Conservation (phyloP, 2,888 invertebrate genomes). For the Dioctria rufipes region DNA sequence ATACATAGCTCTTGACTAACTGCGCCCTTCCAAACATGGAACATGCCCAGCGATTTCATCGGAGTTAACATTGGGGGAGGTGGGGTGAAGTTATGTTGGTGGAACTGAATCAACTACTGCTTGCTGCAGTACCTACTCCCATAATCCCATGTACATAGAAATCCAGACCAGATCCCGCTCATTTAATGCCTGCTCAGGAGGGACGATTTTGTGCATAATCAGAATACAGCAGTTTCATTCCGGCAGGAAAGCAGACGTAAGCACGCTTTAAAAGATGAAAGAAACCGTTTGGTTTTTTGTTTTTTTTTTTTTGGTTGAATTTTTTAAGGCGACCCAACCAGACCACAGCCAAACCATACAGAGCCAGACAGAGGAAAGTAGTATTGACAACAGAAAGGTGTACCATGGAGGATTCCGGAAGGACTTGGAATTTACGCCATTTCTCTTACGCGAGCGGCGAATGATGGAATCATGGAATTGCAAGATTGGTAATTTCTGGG, state of each 20-base stretch:
- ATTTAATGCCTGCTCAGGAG: too few species aligned
- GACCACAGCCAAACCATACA: too few species aligned
- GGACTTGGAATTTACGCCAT: not conserved
- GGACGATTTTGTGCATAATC: not conserved
- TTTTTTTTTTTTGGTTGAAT: not conserved
- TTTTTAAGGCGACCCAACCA: not conserved
- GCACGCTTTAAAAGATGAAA: not conserved
- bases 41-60: not conserved
- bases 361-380: not conserved
- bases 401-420: not conserved
- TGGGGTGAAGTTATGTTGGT: not conserved
- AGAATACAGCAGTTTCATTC: not conserved
- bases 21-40: not conserved
- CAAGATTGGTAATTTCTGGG: slow-evolving; percentile 10
- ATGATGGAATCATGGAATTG: not conserved
- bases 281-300: not conserved
- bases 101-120: not conserved
- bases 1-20: not conserved
- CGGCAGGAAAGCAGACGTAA: not conserved
- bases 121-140: not conserved
- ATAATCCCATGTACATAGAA: too few species aligned
- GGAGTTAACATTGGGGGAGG: not conserved
- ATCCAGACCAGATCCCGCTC: too few species aligned
- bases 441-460: not conserved
- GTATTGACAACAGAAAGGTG: not conserved